Evolutionary conservation across 2,797 vertebrate species (phyloP).

Genomic region (Tenualosa ilisha): DNA sequence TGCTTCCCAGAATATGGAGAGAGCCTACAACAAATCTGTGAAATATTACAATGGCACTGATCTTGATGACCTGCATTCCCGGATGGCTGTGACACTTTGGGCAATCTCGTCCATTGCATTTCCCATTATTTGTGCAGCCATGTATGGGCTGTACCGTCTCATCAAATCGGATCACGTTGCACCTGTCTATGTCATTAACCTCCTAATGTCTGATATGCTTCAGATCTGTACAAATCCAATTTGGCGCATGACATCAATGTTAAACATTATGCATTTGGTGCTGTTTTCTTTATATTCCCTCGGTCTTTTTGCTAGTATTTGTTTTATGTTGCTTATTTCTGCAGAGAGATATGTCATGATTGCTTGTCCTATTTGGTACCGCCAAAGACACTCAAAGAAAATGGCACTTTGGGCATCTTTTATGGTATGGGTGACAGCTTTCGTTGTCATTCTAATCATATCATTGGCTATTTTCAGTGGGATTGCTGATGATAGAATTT

Average conservation of each 20-base stretch:
- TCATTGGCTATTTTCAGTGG: background rate
- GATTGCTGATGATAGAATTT: background rate
- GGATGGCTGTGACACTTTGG: background rate
- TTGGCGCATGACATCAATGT: background rate
- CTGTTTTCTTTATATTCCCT: background rate
- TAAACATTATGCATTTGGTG: background rate
- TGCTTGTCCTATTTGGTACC: background rate
- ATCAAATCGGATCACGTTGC: conserved; percentile 26
- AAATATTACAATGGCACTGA: background rate
- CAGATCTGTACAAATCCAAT: conserved; percentile 29
- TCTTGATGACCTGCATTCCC: background rate
- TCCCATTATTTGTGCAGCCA: conserved; percentile 36
- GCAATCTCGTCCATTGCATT: conserved; percentile 39
- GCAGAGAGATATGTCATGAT: conserved; percentile 3
- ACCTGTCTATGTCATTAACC: conserved; percentile 47
- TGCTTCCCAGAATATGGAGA: background rate
- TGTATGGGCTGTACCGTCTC: conserved; percentile 43
- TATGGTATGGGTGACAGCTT: background rate
- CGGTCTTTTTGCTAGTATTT: background rate
- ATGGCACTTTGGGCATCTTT: background rate
- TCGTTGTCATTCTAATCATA: background rate
- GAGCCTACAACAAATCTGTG: background rate
- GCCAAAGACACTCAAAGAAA: background rate
- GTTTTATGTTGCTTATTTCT: conserved; percentile 12
- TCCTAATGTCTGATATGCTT: conserved; percentile 50